Evolutionary conservation across 2,888 invertebrate species (phyloP), one percentile per base, ranked within the genome.

Genomic region (Ptilodon capucinus): DNA sequence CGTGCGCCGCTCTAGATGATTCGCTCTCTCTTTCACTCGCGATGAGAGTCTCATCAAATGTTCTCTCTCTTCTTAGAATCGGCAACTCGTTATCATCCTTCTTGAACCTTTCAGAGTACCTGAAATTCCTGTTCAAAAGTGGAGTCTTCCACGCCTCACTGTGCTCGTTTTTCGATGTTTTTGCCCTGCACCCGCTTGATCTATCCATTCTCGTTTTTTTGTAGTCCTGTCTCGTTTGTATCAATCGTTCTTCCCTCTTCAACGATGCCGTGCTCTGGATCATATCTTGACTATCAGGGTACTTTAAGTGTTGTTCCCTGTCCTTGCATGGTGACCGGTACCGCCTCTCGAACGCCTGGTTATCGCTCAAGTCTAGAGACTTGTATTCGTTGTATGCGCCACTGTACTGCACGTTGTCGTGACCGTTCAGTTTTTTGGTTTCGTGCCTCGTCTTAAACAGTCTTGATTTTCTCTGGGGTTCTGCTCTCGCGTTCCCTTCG

Each of bases 401-500:
- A 68, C 74, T 84, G 54, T 78, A 83, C 11, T 83, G 77, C 47
- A 76, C 71, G 60, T 84, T 74, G 19, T 89, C 86, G 44, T 79
- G 80, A 38, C 84, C 85, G 48, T 81, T 85, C 43, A 85, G 78
- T 69, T 93, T 93, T 81, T 93, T 94, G 52, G 94, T 93, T 87
- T 95, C 95, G 42, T 94, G 94, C 74, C 94, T 93, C 40, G 95
- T 95, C 86, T 94, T 95, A 79, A 95, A 96, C 28, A 95, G 90
- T 41, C 95, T 92, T 40, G 93, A 87, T 74, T 93, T 93, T 55
- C 93, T 87, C 51, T 89, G 89, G 53, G 87, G 85, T 80, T 91
- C 88, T 57, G 81, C 74, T 79, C 85, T 87, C 66, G 84, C 74
- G 68, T 91, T 91, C 61, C 87, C 82, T 75, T 91, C 89, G 72